phyloP scores from a whole-genome alignment of 2,113 vertebrate genomes.

The Nansenia antarctica region DNA sequence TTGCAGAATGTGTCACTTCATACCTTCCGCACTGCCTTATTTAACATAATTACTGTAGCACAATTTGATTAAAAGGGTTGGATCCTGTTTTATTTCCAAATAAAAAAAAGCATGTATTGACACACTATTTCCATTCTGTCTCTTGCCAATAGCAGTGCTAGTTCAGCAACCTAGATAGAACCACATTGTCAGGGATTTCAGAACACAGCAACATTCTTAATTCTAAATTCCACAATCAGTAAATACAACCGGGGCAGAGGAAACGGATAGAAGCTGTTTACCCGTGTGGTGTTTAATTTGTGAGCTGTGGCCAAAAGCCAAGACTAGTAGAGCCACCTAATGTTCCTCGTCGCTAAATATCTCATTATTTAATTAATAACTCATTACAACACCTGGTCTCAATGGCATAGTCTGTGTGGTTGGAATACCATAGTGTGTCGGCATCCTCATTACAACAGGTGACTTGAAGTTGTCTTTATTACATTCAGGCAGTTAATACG shows the following conservation, averaged over 20 bases:
- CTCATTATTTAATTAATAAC: background rate
- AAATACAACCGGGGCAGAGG: background rate
- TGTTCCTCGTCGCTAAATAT: background rate
- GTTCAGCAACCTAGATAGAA: slow-evolving; percentile 38
- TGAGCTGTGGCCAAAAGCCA: slow-evolving; percentile 6
- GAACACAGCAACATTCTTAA: slow-evolving; percentile 24
- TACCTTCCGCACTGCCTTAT: background rate
- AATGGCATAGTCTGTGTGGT: background rate
- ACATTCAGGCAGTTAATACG: background rate
- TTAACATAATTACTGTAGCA: background rate
- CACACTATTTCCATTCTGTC: background rate
- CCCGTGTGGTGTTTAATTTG: slow-evolving; percentile 20
- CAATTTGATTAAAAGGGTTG: background rate
- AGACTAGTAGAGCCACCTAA: slow-evolving; percentile 13
- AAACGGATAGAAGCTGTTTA: slow-evolving; percentile 15
- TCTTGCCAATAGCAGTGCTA: slow-evolving; percentile 29
- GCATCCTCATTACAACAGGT: background rate
- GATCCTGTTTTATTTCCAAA: background rate
- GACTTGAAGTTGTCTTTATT: too few species aligned
- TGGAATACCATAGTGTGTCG: background rate
- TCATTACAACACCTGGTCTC: background rate
- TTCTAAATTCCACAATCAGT: slow-evolving; percentile 1
- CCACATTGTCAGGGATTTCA: slow-evolving; percentile 35
- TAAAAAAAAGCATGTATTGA: background rate
- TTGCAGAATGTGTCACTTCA: background rate